These are phyloP conservation scores for Leucoraja erinaceus DNA, from an alignment of 2,113 vertebrate genomes.

Conservation along the genomic window DNA sequence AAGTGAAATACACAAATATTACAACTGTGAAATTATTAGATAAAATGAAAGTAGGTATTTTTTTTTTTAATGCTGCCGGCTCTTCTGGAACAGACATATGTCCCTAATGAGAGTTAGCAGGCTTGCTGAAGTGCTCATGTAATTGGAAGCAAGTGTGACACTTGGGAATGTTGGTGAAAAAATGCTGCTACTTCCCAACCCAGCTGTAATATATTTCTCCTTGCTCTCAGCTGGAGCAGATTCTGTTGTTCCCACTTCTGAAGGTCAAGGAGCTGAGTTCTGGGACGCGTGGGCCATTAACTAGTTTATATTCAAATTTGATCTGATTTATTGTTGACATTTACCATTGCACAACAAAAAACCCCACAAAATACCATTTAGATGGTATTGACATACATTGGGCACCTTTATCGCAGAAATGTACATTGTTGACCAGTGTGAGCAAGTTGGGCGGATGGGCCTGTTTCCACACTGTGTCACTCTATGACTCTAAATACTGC, in stretches of 20 bases:
- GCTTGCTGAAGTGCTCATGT: background rate
- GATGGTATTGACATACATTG: background rate
- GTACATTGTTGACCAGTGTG: too few relatives aligned
- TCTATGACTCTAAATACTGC: too few relatives aligned
- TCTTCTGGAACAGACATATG: background rate
- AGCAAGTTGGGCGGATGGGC: too few relatives aligned
- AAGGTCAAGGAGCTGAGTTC: slow-evolving; percentile 8
- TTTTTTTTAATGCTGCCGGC: background rate
- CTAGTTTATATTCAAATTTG: background rate
- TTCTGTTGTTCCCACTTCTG: background rate
- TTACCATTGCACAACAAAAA: background rate
- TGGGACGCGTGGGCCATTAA: background rate
- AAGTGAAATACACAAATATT: background rate
- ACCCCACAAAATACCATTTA: background rate
- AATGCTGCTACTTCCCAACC: background rate
- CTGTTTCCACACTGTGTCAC: too few relatives aligned
- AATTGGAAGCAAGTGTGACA: background rate
- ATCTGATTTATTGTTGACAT: background rate
- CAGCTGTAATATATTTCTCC: background rate
- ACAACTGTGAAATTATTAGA: background rate
- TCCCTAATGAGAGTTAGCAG: background rate
- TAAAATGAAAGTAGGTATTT: background rate
- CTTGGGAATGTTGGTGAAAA: background rate
- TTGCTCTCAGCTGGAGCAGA: background rate
- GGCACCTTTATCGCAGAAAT: background rate